These are phyloP conservation scores for Prionailurus bengalensis DNA, from an alignment of 2,113 vertebrate genomes.

Conservation along the genomic window DNA sequence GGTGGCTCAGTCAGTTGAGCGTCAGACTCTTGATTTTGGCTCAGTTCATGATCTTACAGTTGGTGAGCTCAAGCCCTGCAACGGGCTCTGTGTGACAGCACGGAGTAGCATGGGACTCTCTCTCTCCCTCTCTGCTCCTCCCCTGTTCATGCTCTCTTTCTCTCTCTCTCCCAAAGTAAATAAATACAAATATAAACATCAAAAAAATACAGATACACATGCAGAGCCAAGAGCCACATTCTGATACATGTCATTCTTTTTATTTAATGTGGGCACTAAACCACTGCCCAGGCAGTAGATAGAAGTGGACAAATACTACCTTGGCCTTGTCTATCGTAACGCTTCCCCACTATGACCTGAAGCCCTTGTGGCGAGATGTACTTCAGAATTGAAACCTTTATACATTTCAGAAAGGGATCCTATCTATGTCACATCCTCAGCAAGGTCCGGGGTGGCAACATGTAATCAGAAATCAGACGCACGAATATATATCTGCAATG, in stretches of 20 bases:
- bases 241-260: not conserved
- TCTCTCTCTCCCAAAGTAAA: no score
- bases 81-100: no score
- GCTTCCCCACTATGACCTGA: not conserved
- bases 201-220: not conserved
- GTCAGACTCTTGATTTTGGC: no score
- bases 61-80: no score
- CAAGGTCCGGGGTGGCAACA: not conserved
- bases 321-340: not conserved
- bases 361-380: not conserved
- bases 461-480: not conserved
- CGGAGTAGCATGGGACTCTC: no score
- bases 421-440: not conserved
- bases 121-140: no score
- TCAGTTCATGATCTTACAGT: no score
- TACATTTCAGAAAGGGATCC: not conserved
- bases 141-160: no score
- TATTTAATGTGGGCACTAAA: not conserved
- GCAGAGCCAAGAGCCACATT: not conserved
- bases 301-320: not conserved
- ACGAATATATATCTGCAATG: not conserved
- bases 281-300: not conserved
- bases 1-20: no score
- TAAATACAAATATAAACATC: no score
- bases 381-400: constrained; percentile 19